Base-by-base conservation (phyloP, 1,140 invertebrate genomes). In the Drosophila varians region DNA sequence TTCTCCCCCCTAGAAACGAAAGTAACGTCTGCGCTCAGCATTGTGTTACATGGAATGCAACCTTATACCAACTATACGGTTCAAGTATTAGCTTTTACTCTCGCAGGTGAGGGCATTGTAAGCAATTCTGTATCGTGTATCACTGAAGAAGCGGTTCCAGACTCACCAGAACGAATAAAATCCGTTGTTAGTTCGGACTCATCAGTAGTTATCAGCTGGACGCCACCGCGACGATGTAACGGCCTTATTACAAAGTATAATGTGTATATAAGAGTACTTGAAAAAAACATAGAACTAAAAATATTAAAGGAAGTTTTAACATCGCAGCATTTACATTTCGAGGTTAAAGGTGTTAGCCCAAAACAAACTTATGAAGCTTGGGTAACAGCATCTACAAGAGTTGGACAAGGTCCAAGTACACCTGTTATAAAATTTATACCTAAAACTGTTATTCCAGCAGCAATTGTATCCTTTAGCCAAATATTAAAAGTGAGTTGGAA, bases 1-100 rank as follows among this genome's bases (percentile, higher is more conserved):
- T 92, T 93, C 68, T 92, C 92, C 90, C 90, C 47, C 1, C 90
- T 92, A 3, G 93, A 94, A 80, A 94, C 93, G 1, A 93, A 94
- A 79, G 93, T 93, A n/a, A 93, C 93, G 2, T 92, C 92, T 5
- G 92, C 92, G 4, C 75, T 92, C 0, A 93, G 90, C 58, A 93
- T 92, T 1, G 92, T 92, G 0, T 91, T 95, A 4, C 94, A 95
- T 78, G 93, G 93, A 0, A 89, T 95, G 19, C 92, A 93, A 65
- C 95, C 95, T 16, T 95, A 93, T 77, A 94, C 94, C 19, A 95
- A 95, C 84, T 97, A 97, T 91, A 96, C 95, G 45, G 93, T 97
- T n/a, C 94, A 96, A 92, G 94, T 96, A 25, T 91, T 96, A 56
- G 95, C 96, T 0, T 96, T 93, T 89, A 97, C 96, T 12, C 92